A percentile compares a stretch with the other conserved stretches of the same genome.
Evolutionary conservation across 2,888 invertebrate genomes (phyloP).

Genomic region (Julus scandinavius): DNA sequence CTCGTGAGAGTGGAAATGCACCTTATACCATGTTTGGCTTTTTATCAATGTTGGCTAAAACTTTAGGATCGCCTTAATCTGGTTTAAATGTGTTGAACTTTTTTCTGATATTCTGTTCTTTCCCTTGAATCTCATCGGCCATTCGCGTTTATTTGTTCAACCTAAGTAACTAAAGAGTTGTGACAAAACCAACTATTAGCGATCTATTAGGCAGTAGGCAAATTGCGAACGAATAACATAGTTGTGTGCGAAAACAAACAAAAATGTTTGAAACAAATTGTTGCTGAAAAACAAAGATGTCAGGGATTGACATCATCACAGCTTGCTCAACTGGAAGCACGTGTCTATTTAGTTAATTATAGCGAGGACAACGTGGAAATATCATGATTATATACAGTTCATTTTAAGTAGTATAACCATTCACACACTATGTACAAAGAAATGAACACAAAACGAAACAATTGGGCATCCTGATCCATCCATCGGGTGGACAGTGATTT

Average conservation of each 20-base stretch:
- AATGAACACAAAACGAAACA: conserved; percentile 17
- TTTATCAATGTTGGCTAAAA: too few species aligned
- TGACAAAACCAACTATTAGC: conserved; percentile 40
- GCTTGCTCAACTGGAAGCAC: conserved; percentile 52
- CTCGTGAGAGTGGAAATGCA: too few species aligned
- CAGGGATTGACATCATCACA: conserved; percentile 48
- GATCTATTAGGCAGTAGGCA: conserved; percentile 36
- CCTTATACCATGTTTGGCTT: too few species aligned
- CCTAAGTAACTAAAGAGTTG: conserved; percentile 3
- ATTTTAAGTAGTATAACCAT: conserved; percentile 26
- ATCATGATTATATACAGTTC: conserved; percentile 34
- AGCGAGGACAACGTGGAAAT: conserved; percentile 46
- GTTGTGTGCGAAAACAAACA: conserved; percentile 26
- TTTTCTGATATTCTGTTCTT: neutral
- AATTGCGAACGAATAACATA: neutral
- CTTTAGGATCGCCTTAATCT: too few species aligned
- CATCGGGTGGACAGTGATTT: neutral
- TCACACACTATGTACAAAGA: conserved; percentile 41
- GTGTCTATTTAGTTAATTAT: conserved; percentile 47
- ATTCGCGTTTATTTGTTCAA: neutral
- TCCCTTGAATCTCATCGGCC: neutral
- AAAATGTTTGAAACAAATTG: conserved; percentile 26
- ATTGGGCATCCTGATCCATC: neutral
- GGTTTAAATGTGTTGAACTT: too few species aligned
- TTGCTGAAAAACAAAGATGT: conserved; percentile 43